A percentile compares a stretch with the other conserved stretches of the same genome.
Conservation (phyloP, 2,113 vertebrate species). For the Lichenostomus cassidix region DNA sequence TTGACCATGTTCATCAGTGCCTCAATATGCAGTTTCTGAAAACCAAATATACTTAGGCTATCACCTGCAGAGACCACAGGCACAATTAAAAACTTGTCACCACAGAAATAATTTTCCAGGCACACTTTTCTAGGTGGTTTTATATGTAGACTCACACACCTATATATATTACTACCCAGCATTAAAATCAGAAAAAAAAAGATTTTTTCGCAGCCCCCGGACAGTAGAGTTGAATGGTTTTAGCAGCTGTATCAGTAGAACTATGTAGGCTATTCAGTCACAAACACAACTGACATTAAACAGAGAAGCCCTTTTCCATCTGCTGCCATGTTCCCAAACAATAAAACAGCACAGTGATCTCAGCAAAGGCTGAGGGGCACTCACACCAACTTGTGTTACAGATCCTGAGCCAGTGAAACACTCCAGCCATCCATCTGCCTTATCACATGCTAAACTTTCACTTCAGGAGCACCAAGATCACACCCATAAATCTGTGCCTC, state of each 20-base stretch:
- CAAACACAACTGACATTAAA: not conserved
- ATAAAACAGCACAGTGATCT: not conserved
- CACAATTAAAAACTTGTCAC: not conserved
- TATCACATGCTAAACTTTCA: not conserved
- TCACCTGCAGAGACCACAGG: not conserved
- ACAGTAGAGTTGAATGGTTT: not conserved
- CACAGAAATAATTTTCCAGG: not conserved
- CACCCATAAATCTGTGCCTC: not conserved
- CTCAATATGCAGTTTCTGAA: not conserved
- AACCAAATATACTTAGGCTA: not conserved
- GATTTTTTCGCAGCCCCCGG: not conserved
- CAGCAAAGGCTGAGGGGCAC: not conserved
- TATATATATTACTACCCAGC: not conserved
- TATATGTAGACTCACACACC: not conserved
- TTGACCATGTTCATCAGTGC: not conserved
- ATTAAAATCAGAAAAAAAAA: not conserved
- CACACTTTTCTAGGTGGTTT: not conserved
- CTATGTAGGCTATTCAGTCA: not conserved
- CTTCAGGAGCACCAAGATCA: not conserved
- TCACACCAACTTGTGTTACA: not conserved
- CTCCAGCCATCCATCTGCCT: not conserved
- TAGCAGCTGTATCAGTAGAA: not conserved
- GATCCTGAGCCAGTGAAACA: not conserved
- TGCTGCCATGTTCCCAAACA: not conserved
- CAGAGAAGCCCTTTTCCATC: not conserved